A percentile compares a stretch with the other conserved stretches of the same genome.
These are phyloP conservation scores for Drosophila jambulina DNA, from an alignment of 1,140 invertebrate genomes.

Conservation along the genomic window DNA sequence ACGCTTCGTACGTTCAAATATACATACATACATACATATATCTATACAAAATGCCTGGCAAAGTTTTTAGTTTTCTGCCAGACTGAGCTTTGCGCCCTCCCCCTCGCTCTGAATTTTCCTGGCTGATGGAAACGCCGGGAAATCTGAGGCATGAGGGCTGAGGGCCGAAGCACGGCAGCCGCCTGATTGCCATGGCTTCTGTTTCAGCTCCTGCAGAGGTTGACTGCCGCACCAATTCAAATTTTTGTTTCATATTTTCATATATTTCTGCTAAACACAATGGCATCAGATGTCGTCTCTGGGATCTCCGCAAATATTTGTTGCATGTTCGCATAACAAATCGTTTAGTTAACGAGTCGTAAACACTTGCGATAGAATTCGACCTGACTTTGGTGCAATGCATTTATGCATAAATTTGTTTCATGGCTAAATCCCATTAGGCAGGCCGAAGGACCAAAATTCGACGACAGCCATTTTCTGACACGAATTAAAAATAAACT, in stretches of 20 bases:
- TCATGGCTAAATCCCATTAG: slow-evolving; percentile 32
- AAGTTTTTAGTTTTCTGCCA: slow-evolving; percentile 54
- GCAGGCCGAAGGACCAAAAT: background rate
- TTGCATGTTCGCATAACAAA: slow-evolving; percentile 26
- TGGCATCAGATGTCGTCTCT: slow-evolving; percentile 34
- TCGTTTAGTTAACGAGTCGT: slow-evolving; percentile 45
- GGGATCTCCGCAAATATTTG: slow-evolving; percentile 38
- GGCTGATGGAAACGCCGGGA: slow-evolving; percentile 22
- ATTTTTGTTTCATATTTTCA: slow-evolving; percentile 43
- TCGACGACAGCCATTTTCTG: slow-evolving; percentile 13
- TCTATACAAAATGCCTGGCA: slow-evolving; percentile 45
- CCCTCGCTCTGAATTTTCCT: slow-evolving; percentile 14
- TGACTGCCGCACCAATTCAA: slow-evolving; percentile 34
- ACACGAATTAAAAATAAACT: slow-evolving; percentile 37
- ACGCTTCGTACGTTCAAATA: slow-evolving; percentile 25
- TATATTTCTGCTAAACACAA: slow-evolving; percentile 49
- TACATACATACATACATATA: slow-evolving; percentile 5
- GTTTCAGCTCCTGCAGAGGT: slow-evolving; percentile 34
- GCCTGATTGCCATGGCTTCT: slow-evolving; percentile 41
- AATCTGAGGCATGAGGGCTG: slow-evolving; percentile 19
- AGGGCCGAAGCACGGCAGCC: background rate
- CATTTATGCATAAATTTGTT: slow-evolving; percentile 33
- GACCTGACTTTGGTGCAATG: slow-evolving; percentile 30
- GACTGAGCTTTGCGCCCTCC: slow-evolving; percentile 4
- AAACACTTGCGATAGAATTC: slow-evolving; percentile 46